Base-by-base conservation (phyloP, 2,113 vertebrate genomes). In the Struthio camelus region DNA sequence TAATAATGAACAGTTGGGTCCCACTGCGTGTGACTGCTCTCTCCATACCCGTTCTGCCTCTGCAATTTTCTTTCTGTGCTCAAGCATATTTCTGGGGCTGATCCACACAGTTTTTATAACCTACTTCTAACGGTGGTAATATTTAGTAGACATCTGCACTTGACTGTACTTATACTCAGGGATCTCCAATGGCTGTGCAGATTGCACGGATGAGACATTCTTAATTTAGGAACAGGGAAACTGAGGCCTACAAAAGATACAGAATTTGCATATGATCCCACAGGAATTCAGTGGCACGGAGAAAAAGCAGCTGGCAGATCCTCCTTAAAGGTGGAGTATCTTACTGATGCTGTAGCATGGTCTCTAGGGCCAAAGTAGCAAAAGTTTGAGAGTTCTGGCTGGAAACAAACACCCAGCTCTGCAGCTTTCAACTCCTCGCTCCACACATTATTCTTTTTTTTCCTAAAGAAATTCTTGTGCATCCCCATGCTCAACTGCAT, bases 61-160 rank as follows among this genome's bases (percentile, higher is more conserved):
- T 94, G 75, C 54, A 96, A 73, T 89, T 75, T n/a, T 54, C 50
- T 81, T 22, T 14, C 59, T 89, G 27, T 70, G 54, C 44, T 69
- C 69, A 89, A 80, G 66, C 25, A 44, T 15, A 22, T 77, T 61
- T 73, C 79, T 92, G 61, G 36, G 85, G 54, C 22, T 73, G 30
- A 13, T 65, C 50, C 59, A 44, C 36, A 32, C 10, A 38, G 10
- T 30, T 78, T 89, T 71, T 81, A 51, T 70, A 79, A 51, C 11
- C 27, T 65, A 2, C 32, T 83, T 73, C 24, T 82, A 85, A 58
- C 40, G 85, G 32, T 1, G 2, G 18, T 78, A 59, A 23, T 67
- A 58, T 79, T 92, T 89, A 51, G 40, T 50, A 88, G 30, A 32
- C 4, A 22, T n/a, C 19, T 84, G 23, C 56, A 62, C 27, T 69